A percentile compares a stretch with the other conserved stretches of the same genome.
Evolutionary conservation across 1,140 invertebrate species (phyloP).

Genomic region (Caerostris extrusa): DNA sequence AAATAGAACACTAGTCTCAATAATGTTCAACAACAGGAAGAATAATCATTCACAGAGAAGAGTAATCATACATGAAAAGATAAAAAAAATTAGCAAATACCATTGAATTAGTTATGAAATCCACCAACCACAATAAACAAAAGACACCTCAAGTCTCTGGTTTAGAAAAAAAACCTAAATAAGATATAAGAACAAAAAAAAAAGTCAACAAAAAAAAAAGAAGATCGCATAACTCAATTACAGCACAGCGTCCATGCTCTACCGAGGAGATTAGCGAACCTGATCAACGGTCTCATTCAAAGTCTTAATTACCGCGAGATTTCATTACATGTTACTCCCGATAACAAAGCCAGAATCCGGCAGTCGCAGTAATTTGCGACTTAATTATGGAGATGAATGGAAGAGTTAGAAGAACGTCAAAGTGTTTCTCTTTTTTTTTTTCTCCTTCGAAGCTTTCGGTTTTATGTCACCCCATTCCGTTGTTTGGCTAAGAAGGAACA

Average conservation of each 20-base stretch:
- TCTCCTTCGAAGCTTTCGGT: background rate
- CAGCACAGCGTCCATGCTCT: background rate
- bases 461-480: background rate
- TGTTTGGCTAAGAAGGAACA: background rate
- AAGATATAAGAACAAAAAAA: background rate
- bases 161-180: too few species aligned
- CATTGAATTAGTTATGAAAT: background rate
- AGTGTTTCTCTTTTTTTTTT: background rate
- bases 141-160: background rate
- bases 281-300: slow-evolving; percentile 27
- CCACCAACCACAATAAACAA: background rate
- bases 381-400: slow-evolving; percentile 68
- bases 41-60: too few species aligned
- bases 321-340: slow-evolving; percentile 59
- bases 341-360: background rate
- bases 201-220: background rate
- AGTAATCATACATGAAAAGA: too few species aligned
- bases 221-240: background rate
- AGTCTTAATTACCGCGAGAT: slow-evolving; percentile 71
- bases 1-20: too few species aligned
- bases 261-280: background rate
- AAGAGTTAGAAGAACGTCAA: slow-evolving; percentile 33
- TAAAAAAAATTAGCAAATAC: too few species aligned
- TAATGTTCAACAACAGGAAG: too few species aligned
- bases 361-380: slow-evolving; percentile 9